Base-by-base conservation (phyloP, 2,797 vertebrate species). In the Sciurus carolinensis region DNA sequence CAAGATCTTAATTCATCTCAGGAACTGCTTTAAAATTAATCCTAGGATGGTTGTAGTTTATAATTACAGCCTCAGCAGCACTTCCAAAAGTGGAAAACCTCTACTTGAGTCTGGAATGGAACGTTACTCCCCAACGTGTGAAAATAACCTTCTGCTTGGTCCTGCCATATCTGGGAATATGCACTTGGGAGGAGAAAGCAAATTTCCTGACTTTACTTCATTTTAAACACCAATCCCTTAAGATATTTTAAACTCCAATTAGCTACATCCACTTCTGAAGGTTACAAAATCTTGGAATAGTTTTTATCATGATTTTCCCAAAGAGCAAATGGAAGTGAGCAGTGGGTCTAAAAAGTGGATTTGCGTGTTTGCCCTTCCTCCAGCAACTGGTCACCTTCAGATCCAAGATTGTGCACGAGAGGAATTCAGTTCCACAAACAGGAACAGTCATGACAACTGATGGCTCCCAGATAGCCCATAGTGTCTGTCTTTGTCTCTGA, bases 11-110 rank as follows among this genome's bases (percentile, higher is more conserved):
- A 89, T 80, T 95, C 83, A 92, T 62, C 33, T 75, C 71, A 84
- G 80, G 64, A 91, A 95, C 66, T 22, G 30, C 79, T 87, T 90
- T 84, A 90, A 90, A 94, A 80, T 92, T 33, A 66, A 90, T 76
- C 81, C 82, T 72, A 86, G 91, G 88, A 92, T 9, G 79, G 82
- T 15, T 57, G 14, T 5, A 80, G 82, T 83, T 97, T 90, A 72
- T 91, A 85, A 95, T 33, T 66, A 80, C 20, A 87, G 71, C 54
- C 42, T 85, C 67, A 30, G 52, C 47, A 75, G 79, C 79, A 88
- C 52, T 80, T 87, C 82, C 84, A 18, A 72, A 84, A 36, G 28
- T 20, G 52, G 95, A 79, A 95, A 94, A 44, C 33, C 9, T 72
- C 59, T 79, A 69, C 59, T 47, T 64, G 44, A 50, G 72, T 81